phyloP scores from a whole-genome alignment of 2,888 invertebrate genomes.

The Lamellibrachia columna region DNA sequence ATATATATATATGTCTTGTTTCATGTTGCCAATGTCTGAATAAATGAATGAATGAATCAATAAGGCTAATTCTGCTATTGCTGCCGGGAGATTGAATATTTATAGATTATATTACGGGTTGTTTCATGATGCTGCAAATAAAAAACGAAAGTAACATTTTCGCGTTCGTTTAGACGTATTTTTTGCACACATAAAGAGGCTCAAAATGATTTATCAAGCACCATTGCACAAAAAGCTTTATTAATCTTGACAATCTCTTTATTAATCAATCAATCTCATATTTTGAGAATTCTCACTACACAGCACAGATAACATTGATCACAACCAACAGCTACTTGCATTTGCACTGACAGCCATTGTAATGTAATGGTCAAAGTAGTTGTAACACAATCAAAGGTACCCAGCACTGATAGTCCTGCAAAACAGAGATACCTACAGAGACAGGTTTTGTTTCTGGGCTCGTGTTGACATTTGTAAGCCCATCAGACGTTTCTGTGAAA shows the following conservation, averaged over 20 bases:
- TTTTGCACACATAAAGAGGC: not conserved
- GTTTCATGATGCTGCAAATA: not conserved
- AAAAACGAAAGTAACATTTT: not conserved
- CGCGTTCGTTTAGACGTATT: not conserved
- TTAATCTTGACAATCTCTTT: not conserved
- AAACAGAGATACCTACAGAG: not conserved
- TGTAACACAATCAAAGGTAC: too few relatives aligned
- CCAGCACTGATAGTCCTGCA: too few relatives aligned
- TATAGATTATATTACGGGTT: not conserved
- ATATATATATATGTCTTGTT: too few relatives aligned
- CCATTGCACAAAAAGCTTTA: not conserved
- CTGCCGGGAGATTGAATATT: not conserved
- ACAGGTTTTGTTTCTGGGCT: not conserved
- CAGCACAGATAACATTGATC: too few relatives aligned
- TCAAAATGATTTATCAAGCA: not conserved
- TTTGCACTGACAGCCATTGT: too few relatives aligned
- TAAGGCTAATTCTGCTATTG: not conserved
- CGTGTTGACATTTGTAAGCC: not conserved
- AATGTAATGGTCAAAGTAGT: too few relatives aligned
- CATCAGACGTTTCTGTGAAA: constrained; percentile 1
- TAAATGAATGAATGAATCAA: not conserved
- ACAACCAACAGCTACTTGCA: too few relatives aligned
- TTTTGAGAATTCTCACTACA: not conserved
- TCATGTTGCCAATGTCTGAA: too few relatives aligned
- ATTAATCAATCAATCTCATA: not conserved